phyloP scores from a whole-genome alignment of 2,888 invertebrate genomes.

The Erebia epiphron region DNA sequence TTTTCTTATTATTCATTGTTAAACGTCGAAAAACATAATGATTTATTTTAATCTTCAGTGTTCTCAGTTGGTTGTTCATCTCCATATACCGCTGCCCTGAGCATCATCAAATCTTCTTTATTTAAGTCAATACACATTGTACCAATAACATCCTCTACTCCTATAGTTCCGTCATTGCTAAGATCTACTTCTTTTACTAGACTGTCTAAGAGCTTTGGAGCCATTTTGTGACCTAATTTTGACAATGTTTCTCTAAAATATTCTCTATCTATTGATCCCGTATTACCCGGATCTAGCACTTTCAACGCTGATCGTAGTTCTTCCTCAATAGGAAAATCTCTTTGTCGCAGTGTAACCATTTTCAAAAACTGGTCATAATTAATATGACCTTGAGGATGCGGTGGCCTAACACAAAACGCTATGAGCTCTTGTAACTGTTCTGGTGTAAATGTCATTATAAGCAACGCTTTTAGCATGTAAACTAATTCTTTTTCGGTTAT shows the following conservation, averaged over 20 bases:
- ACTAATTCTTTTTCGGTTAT: slow-evolving; percentile 70
- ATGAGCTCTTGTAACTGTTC: slow-evolving; percentile 71
- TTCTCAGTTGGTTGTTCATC: slow-evolving; percentile 37
- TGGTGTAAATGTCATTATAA: slow-evolving; percentile 66
- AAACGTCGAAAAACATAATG: no score
- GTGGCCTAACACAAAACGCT: slow-evolving; percentile 64
- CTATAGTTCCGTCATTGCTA: slow-evolving; percentile 70
- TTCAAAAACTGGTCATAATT: slow-evolving; percentile 67
- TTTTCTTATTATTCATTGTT: no score
- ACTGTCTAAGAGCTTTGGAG: slow-evolving; percentile 57
- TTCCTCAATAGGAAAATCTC: slow-evolving; percentile 65
- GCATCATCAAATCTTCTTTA: slow-evolving; percentile 64
- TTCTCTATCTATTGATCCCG: slow-evolving; percentile 63
- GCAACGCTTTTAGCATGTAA: slow-evolving; percentile 69
- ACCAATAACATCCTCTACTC: slow-evolving; percentile 72
- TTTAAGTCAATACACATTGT: slow-evolving; percentile 74
- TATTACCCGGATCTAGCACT: slow-evolving; percentile 61
- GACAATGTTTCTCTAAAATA: slow-evolving; percentile 59
- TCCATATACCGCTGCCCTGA: slow-evolving; percentile 52
- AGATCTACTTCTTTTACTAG: slow-evolving; percentile 74
- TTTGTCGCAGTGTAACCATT: slow-evolving; percentile 68
- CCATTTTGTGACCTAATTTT: slow-evolving; percentile 66
- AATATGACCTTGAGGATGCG: slow-evolving; percentile 68
- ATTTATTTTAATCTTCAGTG: slow-evolving; percentile 12
- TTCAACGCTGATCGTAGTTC: slow-evolving; percentile 65